These are phyloP conservation scores for Coregonus ussuriensis DNA, from an alignment of 2,797 vertebrate species.

Conservation along the genomic window DNA sequence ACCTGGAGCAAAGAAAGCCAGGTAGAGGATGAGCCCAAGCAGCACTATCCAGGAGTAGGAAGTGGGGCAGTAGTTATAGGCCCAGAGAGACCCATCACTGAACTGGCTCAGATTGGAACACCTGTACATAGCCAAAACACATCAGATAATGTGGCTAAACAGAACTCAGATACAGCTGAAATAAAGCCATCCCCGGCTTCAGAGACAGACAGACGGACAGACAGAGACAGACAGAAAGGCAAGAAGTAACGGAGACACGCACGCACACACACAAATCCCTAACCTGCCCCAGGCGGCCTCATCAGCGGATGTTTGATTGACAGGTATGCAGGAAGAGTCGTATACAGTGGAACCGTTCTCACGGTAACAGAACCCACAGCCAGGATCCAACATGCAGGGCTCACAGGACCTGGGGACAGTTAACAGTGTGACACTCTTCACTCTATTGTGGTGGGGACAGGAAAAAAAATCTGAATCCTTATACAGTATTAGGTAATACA, in stretches of 20 bases:
- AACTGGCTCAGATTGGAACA: slow-evolving; percentile 84
- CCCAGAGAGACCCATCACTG: slow-evolving; percentile 80
- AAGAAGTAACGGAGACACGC: neutral
- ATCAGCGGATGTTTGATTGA: slow-evolving; percentile 74
- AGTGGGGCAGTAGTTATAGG: slow-evolving; percentile 97
- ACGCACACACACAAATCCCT: slow-evolving; percentile 18
- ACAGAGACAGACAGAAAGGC: neutral
- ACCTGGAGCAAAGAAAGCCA: slow-evolving; percentile 96
- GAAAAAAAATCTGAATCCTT: neutral
- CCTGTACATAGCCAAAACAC: slow-evolving; percentile 60
- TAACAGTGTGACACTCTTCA: neutral
- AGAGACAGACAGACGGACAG: neutral
- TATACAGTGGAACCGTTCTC: slow-evolving; percentile 78
- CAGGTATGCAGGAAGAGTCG: slow-evolving; percentile 85
- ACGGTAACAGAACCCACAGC: slow-evolving; percentile 92
- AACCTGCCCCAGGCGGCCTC: slow-evolving; percentile 91
- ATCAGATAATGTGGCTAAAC: neutral
- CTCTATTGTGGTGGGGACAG: neutral
- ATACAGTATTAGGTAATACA: neutral
- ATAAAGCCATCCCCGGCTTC: neutral
- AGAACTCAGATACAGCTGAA: neutral
- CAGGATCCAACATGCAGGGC: slow-evolving; percentile 90
- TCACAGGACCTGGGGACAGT: slow-evolving; percentile 83
- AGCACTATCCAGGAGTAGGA: slow-evolving; percentile 91
- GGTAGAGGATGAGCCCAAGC: slow-evolving; percentile 90